Evolutionary conservation across 2,797 vertebrate species (phyloP).

Genomic region (Takifugu ocellatus): DNA sequence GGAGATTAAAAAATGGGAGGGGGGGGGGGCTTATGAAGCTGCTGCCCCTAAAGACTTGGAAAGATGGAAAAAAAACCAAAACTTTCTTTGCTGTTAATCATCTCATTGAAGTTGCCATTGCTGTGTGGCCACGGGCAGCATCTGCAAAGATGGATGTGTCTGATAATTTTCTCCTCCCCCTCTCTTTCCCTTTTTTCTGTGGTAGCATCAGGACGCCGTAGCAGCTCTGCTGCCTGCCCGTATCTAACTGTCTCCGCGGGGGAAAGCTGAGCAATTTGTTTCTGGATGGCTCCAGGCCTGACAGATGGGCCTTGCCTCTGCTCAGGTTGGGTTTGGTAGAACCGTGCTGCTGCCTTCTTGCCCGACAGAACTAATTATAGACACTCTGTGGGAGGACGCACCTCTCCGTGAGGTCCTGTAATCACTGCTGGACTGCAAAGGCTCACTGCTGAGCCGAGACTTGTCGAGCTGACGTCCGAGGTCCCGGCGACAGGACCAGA

Average conservation of each 20-base stretch:
- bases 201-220: constrained; percentile 33
- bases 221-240: constrained; percentile 34
- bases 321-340: constrained; percentile 61
- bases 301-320: constrained; percentile 70
- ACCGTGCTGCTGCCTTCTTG: constrained; percentile 37
- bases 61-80: constrained; percentile 4
- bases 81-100: constrained; percentile 21
- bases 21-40: constrained; percentile 26
- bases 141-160: constrained; percentile 56
- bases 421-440: constrained; percentile 11
- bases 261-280: constrained; percentile 71
- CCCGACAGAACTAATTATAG: constrained; percentile 74
- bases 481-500: neutral
- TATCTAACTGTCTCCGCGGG: constrained; percentile 45
- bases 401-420: constrained; percentile 45
- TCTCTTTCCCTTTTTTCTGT: constrained; percentile 19
- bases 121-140: constrained; percentile 35
- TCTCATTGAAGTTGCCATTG: constrained; percentile 18
- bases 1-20: constrained; percentile 38
- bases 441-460: constrained; percentile 18
- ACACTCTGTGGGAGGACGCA: constrained; percentile 54
- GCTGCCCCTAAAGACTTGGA: constrained; percentile 26
- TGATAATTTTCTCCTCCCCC: constrained; percentile 39
- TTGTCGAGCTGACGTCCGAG: neutral
- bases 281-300: constrained; percentile 65